These are phyloP conservation scores for Plagodis pulveraria DNA, from an alignment of 2,888 invertebrate species.

Conservation along the genomic window DNA sequence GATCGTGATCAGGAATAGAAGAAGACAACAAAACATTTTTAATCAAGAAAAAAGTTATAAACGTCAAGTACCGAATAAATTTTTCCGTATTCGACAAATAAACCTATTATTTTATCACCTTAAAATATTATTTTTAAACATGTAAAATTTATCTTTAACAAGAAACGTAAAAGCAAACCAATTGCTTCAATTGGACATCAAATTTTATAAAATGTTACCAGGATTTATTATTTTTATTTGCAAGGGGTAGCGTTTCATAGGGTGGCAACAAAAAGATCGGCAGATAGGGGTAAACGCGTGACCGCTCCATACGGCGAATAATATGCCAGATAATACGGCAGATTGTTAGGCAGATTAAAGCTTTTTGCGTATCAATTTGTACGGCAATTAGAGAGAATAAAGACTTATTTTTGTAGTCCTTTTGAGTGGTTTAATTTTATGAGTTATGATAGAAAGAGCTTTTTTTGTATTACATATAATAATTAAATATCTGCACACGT, in stretches of 20 bases:
- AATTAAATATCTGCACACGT: too few relatives aligned
- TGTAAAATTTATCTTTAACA: too few relatives aligned
- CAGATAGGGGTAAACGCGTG: slow-evolving; percentile 33
- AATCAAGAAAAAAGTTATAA: too few relatives aligned
- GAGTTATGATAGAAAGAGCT: slow-evolving; percentile 4
- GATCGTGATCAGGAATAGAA: too few relatives aligned
- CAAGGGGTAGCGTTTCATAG: slow-evolving; percentile 15
- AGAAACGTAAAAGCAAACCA: too few relatives aligned
- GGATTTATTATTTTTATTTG: background rate
- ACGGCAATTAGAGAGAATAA: slow-evolving; percentile 48
- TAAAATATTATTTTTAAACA: too few relatives aligned
- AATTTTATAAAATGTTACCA: background rate
- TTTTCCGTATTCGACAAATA: too few relatives aligned
- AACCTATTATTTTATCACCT: too few relatives aligned
- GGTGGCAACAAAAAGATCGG: slow-evolving; percentile 31
- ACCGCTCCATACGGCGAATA: slow-evolving; percentile 46
- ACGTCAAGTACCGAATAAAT: too few relatives aligned
- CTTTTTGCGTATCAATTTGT: slow-evolving; percentile 48
- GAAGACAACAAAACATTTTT: too few relatives aligned
- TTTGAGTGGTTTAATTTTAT: slow-evolving; percentile 15
- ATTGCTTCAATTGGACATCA: too few relatives aligned
- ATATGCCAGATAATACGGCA: slow-evolving; percentile 9
- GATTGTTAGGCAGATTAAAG: slow-evolving; percentile 6
- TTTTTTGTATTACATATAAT: too few relatives aligned
- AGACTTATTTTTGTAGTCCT: slow-evolving; percentile 10